Conservation (phyloP, 2,797 vertebrate genomes). For the Enteromius anoplus region DNA sequence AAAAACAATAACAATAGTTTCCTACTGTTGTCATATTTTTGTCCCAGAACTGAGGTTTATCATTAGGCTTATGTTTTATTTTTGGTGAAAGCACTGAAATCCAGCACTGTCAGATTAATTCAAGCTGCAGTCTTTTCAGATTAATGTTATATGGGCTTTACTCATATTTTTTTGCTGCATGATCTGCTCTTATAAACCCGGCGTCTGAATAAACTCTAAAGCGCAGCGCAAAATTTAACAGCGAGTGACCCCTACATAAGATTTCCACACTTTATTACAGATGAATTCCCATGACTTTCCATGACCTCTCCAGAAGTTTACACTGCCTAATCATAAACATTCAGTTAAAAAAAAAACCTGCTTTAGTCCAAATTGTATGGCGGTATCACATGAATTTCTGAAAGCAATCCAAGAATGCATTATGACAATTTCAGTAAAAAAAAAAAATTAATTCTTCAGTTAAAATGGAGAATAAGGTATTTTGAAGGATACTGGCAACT, state of each 20-base stretch:
- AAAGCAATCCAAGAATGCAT: background rate
- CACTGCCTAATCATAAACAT: background rate
- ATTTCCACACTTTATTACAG: background rate
- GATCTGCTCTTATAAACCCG: slow-evolving; percentile 7
- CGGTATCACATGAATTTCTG: background rate
- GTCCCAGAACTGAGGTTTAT: background rate
- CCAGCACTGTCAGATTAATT: slow-evolving; percentile 15
- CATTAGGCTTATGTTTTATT: background rate
- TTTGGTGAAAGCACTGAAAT: background rate
- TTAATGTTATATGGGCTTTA: slow-evolving; percentile 10
- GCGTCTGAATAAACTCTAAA: background rate
- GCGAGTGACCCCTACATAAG: background rate
- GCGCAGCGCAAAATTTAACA: background rate
- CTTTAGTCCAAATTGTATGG: background rate
- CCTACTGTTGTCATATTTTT: background rate
- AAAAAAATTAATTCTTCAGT: too few species aligned
- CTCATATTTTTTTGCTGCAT: background rate
- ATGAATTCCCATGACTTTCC: slow-evolving; percentile 1
- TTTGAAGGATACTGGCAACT: background rate
- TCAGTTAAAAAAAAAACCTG: too few species aligned
- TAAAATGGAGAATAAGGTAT: background rate
- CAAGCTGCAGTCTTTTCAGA: slow-evolving; percentile 17
- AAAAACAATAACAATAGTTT: background rate
- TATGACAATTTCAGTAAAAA: background rate
- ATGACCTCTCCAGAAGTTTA: background rate